Evolutionary conservation across 2,113 vertebrate genomes (phyloP).

Genomic region (Procapra przewalskii): DNA sequence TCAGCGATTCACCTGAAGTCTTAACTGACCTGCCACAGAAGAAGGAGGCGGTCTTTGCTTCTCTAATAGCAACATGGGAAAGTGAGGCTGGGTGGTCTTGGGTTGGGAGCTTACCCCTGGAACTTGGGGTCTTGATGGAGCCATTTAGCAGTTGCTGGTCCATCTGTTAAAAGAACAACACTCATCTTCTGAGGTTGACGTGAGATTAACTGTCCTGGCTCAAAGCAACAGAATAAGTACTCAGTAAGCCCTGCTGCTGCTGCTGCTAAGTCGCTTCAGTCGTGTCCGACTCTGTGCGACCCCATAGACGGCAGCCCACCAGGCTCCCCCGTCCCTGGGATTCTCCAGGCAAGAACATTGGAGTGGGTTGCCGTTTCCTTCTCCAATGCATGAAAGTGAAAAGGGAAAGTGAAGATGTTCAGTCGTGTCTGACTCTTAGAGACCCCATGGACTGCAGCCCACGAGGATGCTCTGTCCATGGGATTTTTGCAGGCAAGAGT

Average conservation of each 20-base stretch:
- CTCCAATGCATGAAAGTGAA: no score
- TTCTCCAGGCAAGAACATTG: no score
- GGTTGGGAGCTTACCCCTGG: neutral
- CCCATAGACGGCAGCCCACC: no score
- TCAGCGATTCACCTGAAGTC: neutral
- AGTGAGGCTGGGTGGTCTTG: neutral
- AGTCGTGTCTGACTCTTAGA: fast-evolving
- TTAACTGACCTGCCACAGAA: neutral
- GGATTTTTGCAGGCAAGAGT: no score
- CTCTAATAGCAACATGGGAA: neutral
- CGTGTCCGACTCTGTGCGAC: no score
- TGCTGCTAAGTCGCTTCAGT: no score
- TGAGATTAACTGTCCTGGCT: neutral
- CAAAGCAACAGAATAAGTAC: neutral
- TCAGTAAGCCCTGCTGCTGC: no score
- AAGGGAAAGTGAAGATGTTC: no score
- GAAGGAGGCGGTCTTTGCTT: neutral
- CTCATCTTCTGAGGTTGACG: neutral
- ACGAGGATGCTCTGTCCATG: no score
- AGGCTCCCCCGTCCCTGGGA: no score
- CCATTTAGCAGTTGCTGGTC: neutral
- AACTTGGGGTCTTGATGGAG: neutral
- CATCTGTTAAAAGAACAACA: neutral
- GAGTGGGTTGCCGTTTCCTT: no score
- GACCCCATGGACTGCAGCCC: no score